Base-by-base conservation (phyloP, 2,888 invertebrate species). In the Lycaena phlaeas region DNA sequence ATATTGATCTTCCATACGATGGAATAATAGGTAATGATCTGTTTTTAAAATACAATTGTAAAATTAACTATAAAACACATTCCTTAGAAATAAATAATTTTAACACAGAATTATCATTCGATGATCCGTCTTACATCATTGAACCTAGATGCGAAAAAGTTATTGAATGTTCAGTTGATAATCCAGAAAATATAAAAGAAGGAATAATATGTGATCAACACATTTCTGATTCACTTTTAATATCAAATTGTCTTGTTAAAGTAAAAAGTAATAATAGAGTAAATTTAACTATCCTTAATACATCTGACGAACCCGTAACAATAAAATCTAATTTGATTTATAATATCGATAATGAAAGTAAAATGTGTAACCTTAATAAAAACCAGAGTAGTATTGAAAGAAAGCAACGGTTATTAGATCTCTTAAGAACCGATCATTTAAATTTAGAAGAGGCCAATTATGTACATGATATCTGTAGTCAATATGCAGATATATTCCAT, bases 151-250 rank as follows among this genome's bases (percentile, higher is more conserved):
- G 51, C 0, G 55, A 54, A 44, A 43, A 40, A 0, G 34, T 50
- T 0, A 50, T 55, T 4, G 53, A 58, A 48, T 56, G 53, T 15
- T 40, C 56, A 9, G 51, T 54, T 1, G 1, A 2, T 3, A 54
- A 54, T 12, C 49, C 53, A 10, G 40, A 55, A 30, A n/a, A n/a
- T n/a, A 9, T 54, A 2, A 45, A 44, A 38, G 53, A 54, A 43
- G 49, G 48, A 5, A n/a, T 51, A 1, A 40, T 53, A 4, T 3
- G 46, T 11, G 48, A 51, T 29, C 48, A 51, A 39, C 36, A 47
- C 11, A 2, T 46, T 5, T 30, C 18, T 2, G 36, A 44, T 2
- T 14, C 27, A 2, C 27, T 53, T 2, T 27, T 53, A 0, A 27
- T 56, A 1, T 45, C 49, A 3, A 49, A 49, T 25, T 49, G 46